Evolutionary conservation across 2,797 vertebrate genomes (phyloP).

Genomic region (Lithobates pipiens): DNA sequence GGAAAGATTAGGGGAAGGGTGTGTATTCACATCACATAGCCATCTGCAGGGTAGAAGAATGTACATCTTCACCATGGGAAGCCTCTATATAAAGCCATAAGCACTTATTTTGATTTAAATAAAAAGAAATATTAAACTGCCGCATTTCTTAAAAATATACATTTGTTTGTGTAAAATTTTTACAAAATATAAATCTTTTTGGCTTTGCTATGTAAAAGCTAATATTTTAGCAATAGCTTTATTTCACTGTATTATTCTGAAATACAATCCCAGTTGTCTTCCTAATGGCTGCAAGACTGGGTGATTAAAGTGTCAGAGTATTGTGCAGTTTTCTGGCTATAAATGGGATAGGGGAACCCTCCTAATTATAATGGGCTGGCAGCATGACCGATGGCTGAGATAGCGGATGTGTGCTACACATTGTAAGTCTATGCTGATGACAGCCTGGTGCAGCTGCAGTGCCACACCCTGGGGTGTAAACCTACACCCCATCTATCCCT

Average conservation of each 20-base stretch:
- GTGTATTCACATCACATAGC: constrained; percentile 1
- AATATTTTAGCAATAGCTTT: no score
- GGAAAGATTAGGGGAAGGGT: constrained; percentile 45
- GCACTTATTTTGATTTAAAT: no score
- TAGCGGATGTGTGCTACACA: constrained; percentile 31
- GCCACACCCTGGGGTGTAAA: constrained; percentile 51
- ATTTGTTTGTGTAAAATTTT: no score
- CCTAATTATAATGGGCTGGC: constrained; percentile 34
- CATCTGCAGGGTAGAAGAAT: neutral
- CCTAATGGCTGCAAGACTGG: no score
- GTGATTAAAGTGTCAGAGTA: no score
- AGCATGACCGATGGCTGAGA: constrained; percentile 16
- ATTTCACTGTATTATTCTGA: no score
- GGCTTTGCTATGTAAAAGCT: no score
- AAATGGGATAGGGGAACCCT: constrained; percentile 27
- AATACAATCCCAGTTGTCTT: no score
- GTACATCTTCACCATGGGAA: neutral
- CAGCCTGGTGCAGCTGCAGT: constrained; percentile 54
- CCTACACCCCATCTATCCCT: neutral
- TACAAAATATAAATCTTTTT: no score
- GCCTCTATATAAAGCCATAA: no score
- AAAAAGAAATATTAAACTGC: no score
- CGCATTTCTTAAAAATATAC: no score
- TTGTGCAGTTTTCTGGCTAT: neutral
- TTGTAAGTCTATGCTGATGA: constrained; percentile 29